Base-by-base conservation (phyloP, 2,113 vertebrate species). In the Sylvietta virens region DNA sequence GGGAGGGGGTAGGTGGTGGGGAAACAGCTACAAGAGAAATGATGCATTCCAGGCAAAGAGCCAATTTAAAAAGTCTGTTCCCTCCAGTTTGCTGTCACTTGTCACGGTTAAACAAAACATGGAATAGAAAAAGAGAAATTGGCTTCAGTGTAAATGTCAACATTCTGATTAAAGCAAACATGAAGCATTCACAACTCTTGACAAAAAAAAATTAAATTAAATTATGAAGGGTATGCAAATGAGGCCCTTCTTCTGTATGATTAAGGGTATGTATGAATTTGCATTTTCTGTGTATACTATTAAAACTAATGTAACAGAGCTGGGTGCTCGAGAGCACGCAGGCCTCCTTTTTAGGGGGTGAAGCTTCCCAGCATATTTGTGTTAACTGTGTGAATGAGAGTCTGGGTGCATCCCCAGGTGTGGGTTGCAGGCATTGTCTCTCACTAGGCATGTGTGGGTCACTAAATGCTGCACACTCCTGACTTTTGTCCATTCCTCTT, bases 131-230 rank as follows among this genome's bases (percentile, higher is more conserved):
- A 98, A 98, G 97, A 98, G 97, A 98, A 98, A 98, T 98, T 98
- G 98, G 97, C 98, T 98, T 98, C 98, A 97, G 97, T 98, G 98
- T 98, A 98, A 98, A 98, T 98, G 98, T 98, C 98, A 98, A 98
- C 98, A 98, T 98, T 98, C 98, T 98, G 98, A 98, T 98, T 98
- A 98, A 98, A 98, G 98, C 97, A 98, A 98, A 98, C 98, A 98
- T 39, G 96, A 97, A 98, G 96, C 96, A 98, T 98, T 98, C 97
- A 98, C 94, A 97, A 96, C 97, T 98, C 97, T 94, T 96, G 97
- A 98, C 94, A 97, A 98, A 98, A 98, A 97, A 98, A 97, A 96
- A 95, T 81, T 94, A 98, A 98, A 98, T 97, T 97, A 97, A 98
- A 98, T 98, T 98, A 98, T 98, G 97, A 98, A 98, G 97, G 91